Percentiles rank a stretch among this genome's conserved stretches.
phyloP scores from a whole-genome alignment of 2,797 vertebrate genomes.

The Scomberomorus guttatus region DNA sequence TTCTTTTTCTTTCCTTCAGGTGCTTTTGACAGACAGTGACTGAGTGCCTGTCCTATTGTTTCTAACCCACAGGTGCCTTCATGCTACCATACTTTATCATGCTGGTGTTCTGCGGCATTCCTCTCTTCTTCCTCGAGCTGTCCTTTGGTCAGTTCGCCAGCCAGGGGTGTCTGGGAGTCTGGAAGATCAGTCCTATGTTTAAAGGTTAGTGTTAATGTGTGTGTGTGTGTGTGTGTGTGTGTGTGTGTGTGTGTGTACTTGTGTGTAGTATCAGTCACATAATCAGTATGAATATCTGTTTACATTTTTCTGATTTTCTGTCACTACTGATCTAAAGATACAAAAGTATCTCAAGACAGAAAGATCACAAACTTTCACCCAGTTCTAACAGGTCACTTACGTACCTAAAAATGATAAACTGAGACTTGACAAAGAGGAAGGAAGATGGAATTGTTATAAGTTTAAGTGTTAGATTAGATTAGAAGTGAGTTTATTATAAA shows the following conservation, averaged over 20 bases:
- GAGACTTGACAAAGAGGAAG: too few species aligned
- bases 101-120: slow-evolving; percentile 98
- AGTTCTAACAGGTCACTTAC: neutral
- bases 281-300: too few species aligned
- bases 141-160: slow-evolving; percentile 99
- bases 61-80: slow-evolving; percentile 91
- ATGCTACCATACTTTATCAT: slow-evolving; percentile 99
- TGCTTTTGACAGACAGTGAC: neutral
- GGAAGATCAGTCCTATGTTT: slow-evolving; percentile 98
- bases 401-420: too few species aligned
- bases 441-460: too few species aligned
- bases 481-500: neutral
- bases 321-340: too few species aligned
- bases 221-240: too few species aligned
- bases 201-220: slow-evolving; percentile 92
- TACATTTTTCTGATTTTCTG: neutral
- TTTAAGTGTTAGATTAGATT: too few species aligned
- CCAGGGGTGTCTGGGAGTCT: slow-evolving; percentile 96
- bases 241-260: neutral
- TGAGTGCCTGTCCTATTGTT: neutral
- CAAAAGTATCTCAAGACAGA: neutral
- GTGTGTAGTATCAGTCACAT: neutral
- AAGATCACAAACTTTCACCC: neutral
- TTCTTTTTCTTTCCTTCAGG: neutral
- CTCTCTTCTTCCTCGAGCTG: slow-evolving; percentile 98